phyloP scores from a whole-genome alignment of 2,113 vertebrate genomes.

The Myanophis thanlyinensis region DNA sequence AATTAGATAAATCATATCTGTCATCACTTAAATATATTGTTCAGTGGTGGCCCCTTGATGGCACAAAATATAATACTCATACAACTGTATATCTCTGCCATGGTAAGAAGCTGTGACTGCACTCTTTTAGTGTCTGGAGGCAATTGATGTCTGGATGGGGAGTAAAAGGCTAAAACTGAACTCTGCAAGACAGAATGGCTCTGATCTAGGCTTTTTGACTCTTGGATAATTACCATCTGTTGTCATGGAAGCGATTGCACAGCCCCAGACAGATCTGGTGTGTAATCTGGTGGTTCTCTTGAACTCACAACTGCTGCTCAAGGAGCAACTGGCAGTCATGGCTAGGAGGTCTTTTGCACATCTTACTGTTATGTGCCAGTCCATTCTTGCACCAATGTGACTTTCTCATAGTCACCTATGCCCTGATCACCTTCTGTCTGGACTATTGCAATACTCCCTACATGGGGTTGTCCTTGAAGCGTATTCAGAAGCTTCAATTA shows the following conservation, averaged over 20 bases:
- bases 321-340: background rate
- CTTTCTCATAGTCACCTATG: background rate
- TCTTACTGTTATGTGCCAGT: background rate
- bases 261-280: background rate
- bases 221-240: background rate
- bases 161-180: background rate
- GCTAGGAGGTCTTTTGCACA: background rate
- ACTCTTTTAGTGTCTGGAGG: background rate
- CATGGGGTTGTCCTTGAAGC: background rate
- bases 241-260: background rate
- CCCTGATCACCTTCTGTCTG: background rate
- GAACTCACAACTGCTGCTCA: background rate
- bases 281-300: background rate
- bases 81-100: background rate
- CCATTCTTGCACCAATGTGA: background rate
- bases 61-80: background rate
- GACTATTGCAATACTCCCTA: background rate
- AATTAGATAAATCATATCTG: background rate
- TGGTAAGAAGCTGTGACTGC: background rate
- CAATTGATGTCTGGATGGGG: background rate
- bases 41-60: background rate
- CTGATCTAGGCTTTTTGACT: background rate
- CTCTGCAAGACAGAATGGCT: background rate
- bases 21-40: background rate
- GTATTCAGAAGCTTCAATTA: background rate